Conservation (phyloP, 1,140 invertebrate species). For the Lucilia cuprina region DNA sequence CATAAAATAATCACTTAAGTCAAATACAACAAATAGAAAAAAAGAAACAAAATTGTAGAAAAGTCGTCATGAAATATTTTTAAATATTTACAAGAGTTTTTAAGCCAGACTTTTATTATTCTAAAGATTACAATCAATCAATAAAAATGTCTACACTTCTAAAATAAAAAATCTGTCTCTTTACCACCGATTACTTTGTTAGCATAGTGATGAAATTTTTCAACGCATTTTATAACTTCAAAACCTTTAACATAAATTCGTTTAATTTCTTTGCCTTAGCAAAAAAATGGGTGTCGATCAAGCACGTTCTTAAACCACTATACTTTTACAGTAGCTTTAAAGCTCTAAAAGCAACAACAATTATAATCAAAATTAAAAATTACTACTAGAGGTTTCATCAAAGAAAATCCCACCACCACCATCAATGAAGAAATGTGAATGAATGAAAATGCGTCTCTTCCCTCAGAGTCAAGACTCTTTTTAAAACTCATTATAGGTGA, state of each 20-base stretch:
- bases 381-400: neutral
- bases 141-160: too few species aligned
- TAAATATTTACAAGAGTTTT: too few species aligned
- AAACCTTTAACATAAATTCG: neutral
- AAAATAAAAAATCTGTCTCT: too few species aligned
- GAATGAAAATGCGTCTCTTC: neutral
- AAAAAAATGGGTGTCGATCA: neutral
- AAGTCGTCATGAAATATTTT: too few species aligned
- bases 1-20: neutral
- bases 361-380: neutral
- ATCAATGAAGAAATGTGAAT: neutral
- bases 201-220: neutral
- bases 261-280: neutral
- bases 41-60: neutral
- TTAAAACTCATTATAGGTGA: slow-evolving; percentile 40
- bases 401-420: neutral
- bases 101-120: too few species aligned
- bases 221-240: neutral
- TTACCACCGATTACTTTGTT: neutral
- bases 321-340: neutral
- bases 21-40: neutral
- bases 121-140: too few species aligned
- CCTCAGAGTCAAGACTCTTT: neutral
- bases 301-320: neutral
- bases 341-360: neutral